Evolutionary conservation across 1,140 invertebrate genomes (phyloP).

Genomic region (Fopius arisanus): DNA sequence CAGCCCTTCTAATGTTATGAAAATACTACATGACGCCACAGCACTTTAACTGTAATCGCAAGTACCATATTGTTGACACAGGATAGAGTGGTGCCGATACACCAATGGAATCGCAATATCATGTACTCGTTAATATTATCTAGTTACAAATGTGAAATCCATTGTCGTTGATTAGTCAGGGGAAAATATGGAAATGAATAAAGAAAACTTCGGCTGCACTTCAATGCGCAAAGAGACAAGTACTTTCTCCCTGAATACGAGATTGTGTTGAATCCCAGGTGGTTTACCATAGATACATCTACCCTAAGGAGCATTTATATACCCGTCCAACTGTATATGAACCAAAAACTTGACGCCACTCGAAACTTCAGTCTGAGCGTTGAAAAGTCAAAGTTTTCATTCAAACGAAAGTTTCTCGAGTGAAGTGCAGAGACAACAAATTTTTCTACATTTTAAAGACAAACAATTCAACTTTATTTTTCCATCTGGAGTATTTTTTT

Average conservation of each 20-base stretch:
- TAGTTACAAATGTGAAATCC: no score
- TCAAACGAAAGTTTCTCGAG: neutral
- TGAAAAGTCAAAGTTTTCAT: slow-evolving; percentile 13
- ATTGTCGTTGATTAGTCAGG: no score
- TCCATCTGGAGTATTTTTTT: neutral
- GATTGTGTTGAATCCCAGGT: slow-evolving; percentile 45
- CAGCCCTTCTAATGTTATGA: neutral
- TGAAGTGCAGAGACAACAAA: neutral
- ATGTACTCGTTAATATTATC: no score
- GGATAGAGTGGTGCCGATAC: neutral
- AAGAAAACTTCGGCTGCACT: no score
- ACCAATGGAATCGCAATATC: no score
- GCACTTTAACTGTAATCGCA: neutral
- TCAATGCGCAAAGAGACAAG: neutral
- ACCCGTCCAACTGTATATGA: slow-evolving; percentile 4
- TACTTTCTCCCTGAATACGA: slow-evolving; percentile 32
- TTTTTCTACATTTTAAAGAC: slow-evolving; percentile 8
- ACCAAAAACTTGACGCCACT: neutral
- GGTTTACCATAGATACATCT: slow-evolving; percentile 21
- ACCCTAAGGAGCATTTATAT: slow-evolving; percentile 5
- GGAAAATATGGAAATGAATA: no score
- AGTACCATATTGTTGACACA: neutral
- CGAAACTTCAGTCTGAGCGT: neutral
- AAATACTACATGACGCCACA: no score
- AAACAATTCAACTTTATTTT: slow-evolving; percentile 8